Percentiles rank a stretch among this genome's conserved stretches.
Evolutionary conservation across 2,797 vertebrate species (phyloP).

Genomic region (Orestias chungarensis): DNA sequence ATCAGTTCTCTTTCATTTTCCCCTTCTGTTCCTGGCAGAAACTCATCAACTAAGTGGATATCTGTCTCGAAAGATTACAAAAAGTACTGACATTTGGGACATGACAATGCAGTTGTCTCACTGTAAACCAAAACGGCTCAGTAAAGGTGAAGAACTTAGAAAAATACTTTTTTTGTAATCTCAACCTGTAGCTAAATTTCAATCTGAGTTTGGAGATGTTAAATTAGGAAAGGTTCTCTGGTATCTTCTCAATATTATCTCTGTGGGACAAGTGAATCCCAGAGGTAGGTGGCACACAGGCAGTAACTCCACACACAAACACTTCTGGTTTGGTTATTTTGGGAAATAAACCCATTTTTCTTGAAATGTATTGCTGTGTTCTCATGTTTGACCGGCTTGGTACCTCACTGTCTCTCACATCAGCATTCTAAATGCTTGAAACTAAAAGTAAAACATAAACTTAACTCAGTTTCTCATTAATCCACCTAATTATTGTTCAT

Average conservation of each 20-base stretch:
- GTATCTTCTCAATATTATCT: slow-evolving; percentile 41
- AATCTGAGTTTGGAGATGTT: slow-evolving; percentile 50
- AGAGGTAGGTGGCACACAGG: slow-evolving; percentile 38
- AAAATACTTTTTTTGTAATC: neutral
- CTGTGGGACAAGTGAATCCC: slow-evolving; percentile 54
- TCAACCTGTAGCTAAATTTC: slow-evolving; percentile 31
- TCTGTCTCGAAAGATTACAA: neutral
- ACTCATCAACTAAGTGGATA: neutral
- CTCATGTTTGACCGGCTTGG: too few relatives aligned
- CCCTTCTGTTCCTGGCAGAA: neutral
- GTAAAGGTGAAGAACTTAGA: neutral
- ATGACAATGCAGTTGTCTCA: too few relatives aligned
- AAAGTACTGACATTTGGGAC: neutral
- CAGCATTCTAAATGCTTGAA: too few relatives aligned
- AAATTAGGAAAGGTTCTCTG: slow-evolving; percentile 54
- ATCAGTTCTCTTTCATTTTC: neutral
- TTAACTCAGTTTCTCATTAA: too few relatives aligned
- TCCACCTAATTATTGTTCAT: too few relatives aligned
- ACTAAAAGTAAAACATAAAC: too few relatives aligned
- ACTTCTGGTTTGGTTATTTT: too few relatives aligned
- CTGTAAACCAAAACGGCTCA: neutral
- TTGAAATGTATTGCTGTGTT: too few relatives aligned
- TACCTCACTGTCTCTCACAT: too few relatives aligned
- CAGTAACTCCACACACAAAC: too few relatives aligned
- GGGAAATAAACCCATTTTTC: too few relatives aligned